Evolutionary conservation across 2,113 vertebrate species (phyloP), one percentile per base, ranked within the genome.

Genomic region (Pithys albifrons): DNA sequence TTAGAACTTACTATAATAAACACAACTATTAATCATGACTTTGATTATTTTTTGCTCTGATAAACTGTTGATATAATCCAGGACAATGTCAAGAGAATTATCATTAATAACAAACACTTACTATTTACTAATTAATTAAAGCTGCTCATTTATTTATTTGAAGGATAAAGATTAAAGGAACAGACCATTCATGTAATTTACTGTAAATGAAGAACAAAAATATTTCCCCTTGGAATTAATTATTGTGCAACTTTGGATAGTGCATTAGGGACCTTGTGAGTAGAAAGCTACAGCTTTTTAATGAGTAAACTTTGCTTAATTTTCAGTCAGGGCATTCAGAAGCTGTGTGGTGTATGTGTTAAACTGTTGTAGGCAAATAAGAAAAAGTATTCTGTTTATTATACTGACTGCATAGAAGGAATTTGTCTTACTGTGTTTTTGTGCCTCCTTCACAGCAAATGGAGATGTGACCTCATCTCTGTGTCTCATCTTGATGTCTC

Each of bases 1-100:
- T 97, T 94, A 88, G 37, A 88, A 91, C 73, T 94, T 74, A 84
- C 59, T 39, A 12, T 51, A 91, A 80, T 62, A 86, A 90, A 88
- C 75, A 88, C 67, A 88, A 12, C 33, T 20, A 73, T 92, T 79
- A 90, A 86, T 88, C 78, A 85, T 8, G 17, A 19, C 12, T 94
- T 92, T 73, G 10, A 27, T 86, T 88, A 64, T 70, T 88, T 79
- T 70, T 85, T 62, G 1, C 52, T 87, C 23, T 52, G 78, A 71
- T 72, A 52, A 96, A 45, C 33, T 48, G 15, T 64, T 82, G 62
- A 76, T 90, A 80, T 51, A 80, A 55, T 67, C 41, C 72, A 92
- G 75, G 14, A 77, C 75, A 93, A 70, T 88, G 82, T 80, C 35
- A 95, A 76, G 51, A 35, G 41, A 80, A 83, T 77, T 10, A 55